Evolutionary conservation across 2,113 vertebrate species (phyloP), one percentile per base, ranked within the genome.

Genomic region (Nettapus auritus): DNA sequence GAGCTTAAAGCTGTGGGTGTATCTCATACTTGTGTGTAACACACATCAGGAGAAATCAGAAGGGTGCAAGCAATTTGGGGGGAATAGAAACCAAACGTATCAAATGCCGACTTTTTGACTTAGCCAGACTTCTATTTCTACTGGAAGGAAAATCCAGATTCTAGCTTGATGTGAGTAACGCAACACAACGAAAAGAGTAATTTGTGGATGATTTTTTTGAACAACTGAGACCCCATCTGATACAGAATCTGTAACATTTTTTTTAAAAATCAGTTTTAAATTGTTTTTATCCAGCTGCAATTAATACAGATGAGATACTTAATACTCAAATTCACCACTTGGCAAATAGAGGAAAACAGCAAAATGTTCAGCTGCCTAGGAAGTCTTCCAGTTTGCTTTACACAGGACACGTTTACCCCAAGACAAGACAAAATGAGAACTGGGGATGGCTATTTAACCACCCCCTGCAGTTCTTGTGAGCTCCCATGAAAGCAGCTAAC

Each of bases 181-280:
- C 4, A 8, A 53, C 46, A n/a, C 28, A 13, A 46, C 5, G 26
- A 13, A 12, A 4, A 16, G 0, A 15, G 46, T 12, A 23, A 36
- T 20, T 31, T 62, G 68, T 19, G n/a, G 26, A 46, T 12, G 38
- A 9, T 19, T 52, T 48, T 8, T 28, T 50, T 48, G 29, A 25
- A 2, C 7, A 34, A 44, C 19, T 29, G 59, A 25, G 31, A 62
- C 13, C n/a, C 6, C 21, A 13, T 19, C 36, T 13, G 53, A 75
- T 75, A 31, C 16, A 31, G 34, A 66, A 40, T 21, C 42, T 59
- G 55, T 31, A 57, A 42, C 33, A 81, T 78, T 55, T 29, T 6
- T 21, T 53, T 29, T 6, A 13, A 40, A 20, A 50, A 53, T 44
- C 36, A 59, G 36, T 23, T 42, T 26, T 64, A 70, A 36, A 16